Conservation (phyloP, 92 coral and sea anemone genomes). For the Umimayanthus chanpuru region DNA sequence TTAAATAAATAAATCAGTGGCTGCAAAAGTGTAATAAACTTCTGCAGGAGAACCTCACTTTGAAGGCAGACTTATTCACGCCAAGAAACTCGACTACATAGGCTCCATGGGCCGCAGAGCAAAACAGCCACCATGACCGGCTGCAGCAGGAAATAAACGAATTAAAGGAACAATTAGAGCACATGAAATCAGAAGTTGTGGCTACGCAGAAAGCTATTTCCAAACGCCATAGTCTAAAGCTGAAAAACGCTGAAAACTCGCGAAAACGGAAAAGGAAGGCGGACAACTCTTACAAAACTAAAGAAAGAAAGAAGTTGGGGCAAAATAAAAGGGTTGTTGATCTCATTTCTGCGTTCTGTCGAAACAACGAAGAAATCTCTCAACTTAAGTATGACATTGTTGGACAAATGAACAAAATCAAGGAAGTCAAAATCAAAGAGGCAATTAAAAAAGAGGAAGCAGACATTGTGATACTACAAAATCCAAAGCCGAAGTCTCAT, state of each 20-base stretch:
- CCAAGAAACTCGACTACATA: neutral
- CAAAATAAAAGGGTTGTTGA: too few species aligned
- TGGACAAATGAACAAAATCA: too few species aligned
- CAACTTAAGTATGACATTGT: too few species aligned
- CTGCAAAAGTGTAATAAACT: neutral
- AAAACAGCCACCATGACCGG: neutral
- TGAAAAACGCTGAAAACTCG: conserved; percentile 24
- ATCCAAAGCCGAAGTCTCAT: too few species aligned
- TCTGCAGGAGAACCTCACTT: too few species aligned
- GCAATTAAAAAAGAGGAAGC: too few species aligned
- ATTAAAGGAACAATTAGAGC: conserved; percentile 13
- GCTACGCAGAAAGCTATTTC: conserved; percentile 24
- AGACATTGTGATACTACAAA: too few species aligned
- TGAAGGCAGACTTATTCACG: too few species aligned
- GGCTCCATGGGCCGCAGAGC: conserved; percentile 41
- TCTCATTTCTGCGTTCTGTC: too few species aligned
- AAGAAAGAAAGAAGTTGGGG: neutral
- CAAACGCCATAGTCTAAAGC: conserved; percentile 32
- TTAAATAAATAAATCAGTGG: conserved; percentile 17
- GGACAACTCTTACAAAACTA: conserved; percentile 10
- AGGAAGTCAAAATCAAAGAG: too few species aligned
- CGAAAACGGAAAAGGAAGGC: conserved; percentile 31
- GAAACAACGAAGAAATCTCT: too few species aligned
- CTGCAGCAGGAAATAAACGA: too few species aligned
- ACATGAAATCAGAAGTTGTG: conserved; percentile 13